Evolutionary conservation across 2,113 vertebrate genomes (phyloP).

Genomic region (Collichthys lucidus): DNA sequence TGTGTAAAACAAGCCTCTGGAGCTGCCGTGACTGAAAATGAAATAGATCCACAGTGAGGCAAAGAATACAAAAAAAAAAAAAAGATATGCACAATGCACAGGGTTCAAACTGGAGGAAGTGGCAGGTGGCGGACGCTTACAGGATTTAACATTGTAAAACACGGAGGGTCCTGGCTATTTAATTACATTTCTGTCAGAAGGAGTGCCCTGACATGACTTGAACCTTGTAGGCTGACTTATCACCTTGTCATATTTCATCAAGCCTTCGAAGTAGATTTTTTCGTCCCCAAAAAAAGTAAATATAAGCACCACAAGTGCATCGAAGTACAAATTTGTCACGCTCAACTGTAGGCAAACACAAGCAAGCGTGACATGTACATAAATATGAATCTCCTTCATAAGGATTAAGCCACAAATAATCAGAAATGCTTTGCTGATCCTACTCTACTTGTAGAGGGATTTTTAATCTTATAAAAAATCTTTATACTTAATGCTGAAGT

Average conservation of each 20-base stretch:
- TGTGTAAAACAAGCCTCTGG: conserved; percentile 73
- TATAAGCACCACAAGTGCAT: no score
- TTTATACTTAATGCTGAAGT: not conserved
- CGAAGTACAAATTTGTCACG: no score
- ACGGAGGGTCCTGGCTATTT: conserved; percentile 6
- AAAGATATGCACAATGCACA: not conserved
- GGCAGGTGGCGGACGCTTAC: not conserved
- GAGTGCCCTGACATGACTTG: not conserved
- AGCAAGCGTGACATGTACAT: no score
- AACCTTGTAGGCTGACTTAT: conserved; percentile 11
- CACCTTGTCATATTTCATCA: not conserved
- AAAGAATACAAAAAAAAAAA: conserved; percentile 14
- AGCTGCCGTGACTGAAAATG: conserved; percentile 52
- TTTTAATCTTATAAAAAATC: not conserved
- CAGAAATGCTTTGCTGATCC: no score
- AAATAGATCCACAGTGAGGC: conserved; percentile 26
- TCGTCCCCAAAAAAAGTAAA: not conserved
- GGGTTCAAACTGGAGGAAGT: not conserved
- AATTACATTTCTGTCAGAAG: conserved; percentile 8
- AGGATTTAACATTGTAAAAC: not conserved
- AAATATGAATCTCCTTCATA: not conserved
- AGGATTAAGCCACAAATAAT: not conserved
- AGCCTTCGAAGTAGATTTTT: not conserved
- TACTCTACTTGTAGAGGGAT: not conserved
- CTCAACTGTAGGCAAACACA: no score